phyloP scores from a whole-genome alignment of 2,113 vertebrate species.

The Callaeas wilsoni region DNA sequence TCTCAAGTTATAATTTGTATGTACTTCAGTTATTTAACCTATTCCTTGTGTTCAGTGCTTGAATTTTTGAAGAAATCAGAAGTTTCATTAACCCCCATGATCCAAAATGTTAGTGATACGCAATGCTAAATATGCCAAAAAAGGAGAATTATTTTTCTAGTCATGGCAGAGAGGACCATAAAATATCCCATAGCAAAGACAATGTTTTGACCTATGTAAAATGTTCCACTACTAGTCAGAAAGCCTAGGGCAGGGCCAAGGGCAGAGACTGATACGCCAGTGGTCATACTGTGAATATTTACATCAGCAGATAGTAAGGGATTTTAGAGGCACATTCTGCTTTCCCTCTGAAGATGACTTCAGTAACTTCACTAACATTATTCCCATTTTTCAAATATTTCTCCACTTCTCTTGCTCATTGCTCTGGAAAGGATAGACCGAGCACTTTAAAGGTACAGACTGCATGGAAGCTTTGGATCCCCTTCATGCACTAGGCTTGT shows the following conservation, averaged over 20 bases:
- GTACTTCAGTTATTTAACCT: background rate
- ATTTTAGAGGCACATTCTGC: background rate
- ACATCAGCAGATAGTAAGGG: background rate
- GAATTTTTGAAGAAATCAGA: background rate
- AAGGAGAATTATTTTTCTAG: background rate
- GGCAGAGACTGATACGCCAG: background rate
- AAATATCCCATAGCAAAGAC: background rate
- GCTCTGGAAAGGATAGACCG: background rate
- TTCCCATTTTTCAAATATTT: background rate
- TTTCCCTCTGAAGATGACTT: background rate
- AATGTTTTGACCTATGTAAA: background rate
- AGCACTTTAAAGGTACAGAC: background rate
- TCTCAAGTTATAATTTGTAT: too few species aligned
- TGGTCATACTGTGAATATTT: background rate
- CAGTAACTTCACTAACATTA: background rate
- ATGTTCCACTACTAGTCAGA: background rate
- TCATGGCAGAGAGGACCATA: background rate
- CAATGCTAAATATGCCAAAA: background rate
- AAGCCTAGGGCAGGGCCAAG: background rate
- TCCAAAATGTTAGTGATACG: background rate
- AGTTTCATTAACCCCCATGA: accelerated
- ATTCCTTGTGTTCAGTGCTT: background rate
- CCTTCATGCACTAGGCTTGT: background rate
- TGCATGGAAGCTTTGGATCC: background rate
- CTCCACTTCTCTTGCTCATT: background rate